These are phyloP conservation scores for Musca vetustissima DNA, from an alignment of 1,140 invertebrate genomes.

Conservation along the genomic window DNA sequence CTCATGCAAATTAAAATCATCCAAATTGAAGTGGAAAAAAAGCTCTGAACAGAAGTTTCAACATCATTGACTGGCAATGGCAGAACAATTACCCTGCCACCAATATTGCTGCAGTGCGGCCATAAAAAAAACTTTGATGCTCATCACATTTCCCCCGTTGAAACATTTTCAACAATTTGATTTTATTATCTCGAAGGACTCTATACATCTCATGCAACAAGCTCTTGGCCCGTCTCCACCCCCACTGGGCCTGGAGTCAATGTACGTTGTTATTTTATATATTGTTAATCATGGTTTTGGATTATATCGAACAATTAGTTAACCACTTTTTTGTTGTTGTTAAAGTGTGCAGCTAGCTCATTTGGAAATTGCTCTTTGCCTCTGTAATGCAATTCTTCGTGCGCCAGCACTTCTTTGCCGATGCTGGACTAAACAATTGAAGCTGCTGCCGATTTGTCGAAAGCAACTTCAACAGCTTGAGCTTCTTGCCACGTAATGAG, in stretches of 20 bases:
- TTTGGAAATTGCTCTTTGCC: no score
- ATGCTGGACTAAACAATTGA: no score
- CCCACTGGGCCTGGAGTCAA: no score
- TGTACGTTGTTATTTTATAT: constrained; percentile 14
- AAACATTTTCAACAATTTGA: constrained; percentile 46
- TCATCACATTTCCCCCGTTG: constrained; percentile 26
- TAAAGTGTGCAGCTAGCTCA: background rate
- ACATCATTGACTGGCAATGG: no score
- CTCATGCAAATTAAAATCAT: no score
- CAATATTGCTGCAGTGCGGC: background rate
- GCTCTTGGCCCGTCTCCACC: no score
- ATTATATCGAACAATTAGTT: constrained; percentile 51
- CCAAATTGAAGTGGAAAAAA: no score
- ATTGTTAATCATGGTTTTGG: constrained; percentile 38
- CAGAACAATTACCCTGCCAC: background rate
- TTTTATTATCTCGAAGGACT: no score
- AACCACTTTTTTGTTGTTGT: constrained; percentile 30
- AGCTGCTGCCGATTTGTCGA: background rate
- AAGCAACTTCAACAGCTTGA: background rate
- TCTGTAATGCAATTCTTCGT: no score
- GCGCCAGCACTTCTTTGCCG: no score
- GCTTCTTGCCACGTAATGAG: constrained; percentile 9
- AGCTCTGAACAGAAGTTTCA: no score
- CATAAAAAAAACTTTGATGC: background rate
- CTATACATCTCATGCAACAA: no score